A percentile compares a stretch with the other conserved stretches of the same genome.
phyloP scores from a whole-genome alignment of 2,797 vertebrate genomes.

The Heteromormyrus szaboi region DNA sequence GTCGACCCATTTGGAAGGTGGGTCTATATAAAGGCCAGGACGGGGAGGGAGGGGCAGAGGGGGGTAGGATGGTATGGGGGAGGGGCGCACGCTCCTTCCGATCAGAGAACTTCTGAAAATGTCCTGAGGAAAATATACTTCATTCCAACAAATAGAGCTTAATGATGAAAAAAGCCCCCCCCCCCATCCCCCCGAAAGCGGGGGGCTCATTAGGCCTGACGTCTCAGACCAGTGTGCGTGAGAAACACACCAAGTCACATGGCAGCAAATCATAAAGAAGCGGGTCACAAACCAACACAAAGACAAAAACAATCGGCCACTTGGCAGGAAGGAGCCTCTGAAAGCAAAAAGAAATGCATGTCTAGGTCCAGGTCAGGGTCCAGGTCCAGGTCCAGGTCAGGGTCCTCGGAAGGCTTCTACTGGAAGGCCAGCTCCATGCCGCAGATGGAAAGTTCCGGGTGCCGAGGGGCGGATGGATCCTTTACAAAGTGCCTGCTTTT shows the following conservation, averaged over 20 bases:
- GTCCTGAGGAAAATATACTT: conserved; percentile 44
- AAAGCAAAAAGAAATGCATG: conserved; percentile 24
- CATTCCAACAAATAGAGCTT: conserved; percentile 19
- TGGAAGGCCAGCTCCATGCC: conserved; percentile 33
- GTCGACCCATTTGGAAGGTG: conserved; percentile 14
- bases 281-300: conserved; percentile 36
- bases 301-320: conserved; percentile 21
- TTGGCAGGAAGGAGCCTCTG: not conserved
- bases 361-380: conserved; percentile 34
- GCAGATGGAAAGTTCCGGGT: conserved; percentile 57
- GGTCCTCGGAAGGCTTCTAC: conserved; percentile 56
- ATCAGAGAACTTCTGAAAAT: conserved; percentile 53
- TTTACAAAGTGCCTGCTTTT: conserved; percentile 90
- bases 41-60: not conserved
- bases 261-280: not conserved
- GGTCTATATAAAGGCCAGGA: not conserved
- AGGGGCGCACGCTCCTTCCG: conserved; percentile 42
- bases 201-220: not conserved
- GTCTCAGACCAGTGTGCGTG: not conserved
- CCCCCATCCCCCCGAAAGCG: not conserved
- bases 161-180: conserved; percentile 15
- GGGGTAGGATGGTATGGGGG: not conserved
- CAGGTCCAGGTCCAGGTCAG: conserved; percentile 30
- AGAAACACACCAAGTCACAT: not conserved
- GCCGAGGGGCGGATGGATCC: conserved; percentile 70